Evolutionary conservation across 2,113 vertebrate genomes (phyloP), one percentile per base, ranked within the genome.

Genomic region (Ptychochromis oligacanthus): DNA sequence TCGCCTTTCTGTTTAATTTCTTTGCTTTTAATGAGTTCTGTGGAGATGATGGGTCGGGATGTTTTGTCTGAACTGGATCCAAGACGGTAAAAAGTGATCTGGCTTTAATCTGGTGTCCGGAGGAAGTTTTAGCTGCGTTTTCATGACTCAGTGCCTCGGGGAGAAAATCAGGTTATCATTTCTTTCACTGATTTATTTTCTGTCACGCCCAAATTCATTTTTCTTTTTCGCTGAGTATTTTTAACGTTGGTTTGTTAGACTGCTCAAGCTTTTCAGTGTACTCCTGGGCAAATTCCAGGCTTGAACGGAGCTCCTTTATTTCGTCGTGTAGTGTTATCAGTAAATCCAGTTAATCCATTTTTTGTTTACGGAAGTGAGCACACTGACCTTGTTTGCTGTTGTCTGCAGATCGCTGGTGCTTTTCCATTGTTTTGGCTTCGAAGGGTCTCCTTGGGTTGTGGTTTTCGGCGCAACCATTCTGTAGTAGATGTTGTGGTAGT

Each of bases 391-490:
- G 28, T 70, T 70, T 13, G 24, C 64, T 7, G 64, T 40, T 46
- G 17, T 46, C 64, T 28, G 15, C 22, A 49, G 9, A 12, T 49
- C 64, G 15, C 5, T 70, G 64, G 22, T 46, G 40, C 2, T 12
- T 0, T 26, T 49, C 64, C 64, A 70, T 28, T 12, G 22, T 15
- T 49, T 70, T 18, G 64, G 64, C 40, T 70, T 70, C 22, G 8
- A 1, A 28, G 40, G 8, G 40, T 49, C 40, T 70, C 40, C 64
- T 7, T 18, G 40, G 64, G 22, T 18, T 43, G 18, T 49, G 64
- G 22, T 70, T 49, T 70, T 70, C 40, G 64, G 64, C 1, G 64
- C 64, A 70, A 70, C 64, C 64, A 70, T 70, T 40, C 24, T 70
- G 64, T 12, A 49, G 15, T n/a, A n/a, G n/a, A n/a, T n/a, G n/a